Evolutionary conservation across 2,113 vertebrate genomes (phyloP).

Genomic region (Bujurquina vittata): DNA sequence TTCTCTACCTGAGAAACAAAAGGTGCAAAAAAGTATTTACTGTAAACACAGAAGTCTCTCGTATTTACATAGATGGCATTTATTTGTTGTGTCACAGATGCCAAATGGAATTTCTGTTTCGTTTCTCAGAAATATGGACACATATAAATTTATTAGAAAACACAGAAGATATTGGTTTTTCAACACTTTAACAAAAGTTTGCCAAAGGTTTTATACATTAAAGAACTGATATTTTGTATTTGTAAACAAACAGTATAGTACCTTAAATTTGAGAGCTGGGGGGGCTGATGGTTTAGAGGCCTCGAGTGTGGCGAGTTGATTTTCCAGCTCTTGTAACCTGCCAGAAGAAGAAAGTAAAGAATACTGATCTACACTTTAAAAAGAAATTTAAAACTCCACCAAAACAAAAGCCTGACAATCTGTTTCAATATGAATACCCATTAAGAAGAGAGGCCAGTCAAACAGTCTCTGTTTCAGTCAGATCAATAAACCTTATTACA

Average conservation of each 20-base stretch:
- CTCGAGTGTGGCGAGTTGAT: constrained; percentile 87
- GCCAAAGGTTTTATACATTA: not conserved
- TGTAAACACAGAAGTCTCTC: not conserved
- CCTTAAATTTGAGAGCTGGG: constrained; percentile 96
- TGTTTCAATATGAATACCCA: not conserved
- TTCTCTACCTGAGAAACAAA: constrained; percentile 89
- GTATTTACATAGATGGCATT: not conserved
- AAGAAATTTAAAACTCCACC: not conserved
- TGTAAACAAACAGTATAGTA: constrained; percentile 43
- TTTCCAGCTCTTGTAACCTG: constrained; percentile 92
- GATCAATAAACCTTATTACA: constrained; percentile 4
- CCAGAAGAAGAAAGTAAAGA: not conserved
- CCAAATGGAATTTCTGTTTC: not conserved
- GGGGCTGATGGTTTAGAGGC: constrained; percentile 82
- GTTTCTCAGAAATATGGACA: not conserved
- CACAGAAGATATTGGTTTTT: not conserved
- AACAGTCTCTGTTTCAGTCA: not conserved
- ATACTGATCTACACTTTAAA: not conserved
- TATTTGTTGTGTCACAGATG: not conserved
- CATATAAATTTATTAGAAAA: not conserved
- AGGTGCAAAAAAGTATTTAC: not conserved
- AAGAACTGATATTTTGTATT: not conserved
- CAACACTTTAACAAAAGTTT: not conserved
- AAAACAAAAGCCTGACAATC: not conserved
- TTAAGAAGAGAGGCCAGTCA: constrained; percentile 3